Percentiles rank a stretch among this genome's conserved stretches.
phyloP scores from a whole-genome alignment of 2,888 invertebrate species.

The Drosophila subquinaria region DNA sequence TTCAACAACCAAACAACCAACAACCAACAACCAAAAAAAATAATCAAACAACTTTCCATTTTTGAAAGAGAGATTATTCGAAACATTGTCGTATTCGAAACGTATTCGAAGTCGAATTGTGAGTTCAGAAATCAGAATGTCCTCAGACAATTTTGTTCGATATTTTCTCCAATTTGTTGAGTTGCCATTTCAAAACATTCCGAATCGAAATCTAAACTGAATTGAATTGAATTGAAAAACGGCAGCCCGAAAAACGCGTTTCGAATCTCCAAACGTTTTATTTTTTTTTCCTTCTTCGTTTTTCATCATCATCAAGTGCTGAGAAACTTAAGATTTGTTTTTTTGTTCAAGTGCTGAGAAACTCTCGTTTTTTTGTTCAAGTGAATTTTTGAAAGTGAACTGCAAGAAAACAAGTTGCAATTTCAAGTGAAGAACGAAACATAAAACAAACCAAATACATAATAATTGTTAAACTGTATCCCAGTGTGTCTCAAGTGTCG shows the following conservation, averaged over 20 bases:
- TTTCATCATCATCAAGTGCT: background rate
- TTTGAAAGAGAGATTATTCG: background rate
- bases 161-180: background rate
- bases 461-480: background rate
- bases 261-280: background rate
- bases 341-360: conserved; percentile 5
- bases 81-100: background rate
- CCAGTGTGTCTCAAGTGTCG: conserved; percentile 23
- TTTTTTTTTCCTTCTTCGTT: conserved; percentile 1
- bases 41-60: background rate
- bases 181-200: background rate
- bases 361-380: conserved; percentile 39
- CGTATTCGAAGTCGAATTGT: background rate
- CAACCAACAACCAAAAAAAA: conserved; percentile 20
- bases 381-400: conserved; percentile 37
- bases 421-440: conserved; percentile 39
- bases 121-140: background rate
- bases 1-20: conserved; percentile 20
- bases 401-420: background rate
- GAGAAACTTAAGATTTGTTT: background rate
- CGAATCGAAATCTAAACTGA: background rate
- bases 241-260: background rate
- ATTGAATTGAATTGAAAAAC: background rate
- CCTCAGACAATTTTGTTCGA: background rate
- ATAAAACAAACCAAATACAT: conserved; percentile 20